Base-by-base conservation (phyloP, 2,797 vertebrate genomes). In the Aldrovandia affinis region DNA sequence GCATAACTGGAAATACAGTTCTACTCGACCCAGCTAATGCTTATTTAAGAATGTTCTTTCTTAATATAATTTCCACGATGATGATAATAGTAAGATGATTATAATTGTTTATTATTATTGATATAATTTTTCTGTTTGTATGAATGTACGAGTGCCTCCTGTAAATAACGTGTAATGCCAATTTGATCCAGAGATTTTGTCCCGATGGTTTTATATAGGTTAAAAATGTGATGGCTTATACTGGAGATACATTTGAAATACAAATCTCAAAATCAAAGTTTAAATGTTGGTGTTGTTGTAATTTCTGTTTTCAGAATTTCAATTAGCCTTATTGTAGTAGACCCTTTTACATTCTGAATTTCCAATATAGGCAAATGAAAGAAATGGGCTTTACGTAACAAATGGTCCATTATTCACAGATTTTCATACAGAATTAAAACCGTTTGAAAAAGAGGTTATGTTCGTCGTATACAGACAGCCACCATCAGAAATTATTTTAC, bases 21-120 rank as follows among this genome's bases (percentile, higher is more conserved):
- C 1, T n/a, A 77, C 22, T 22, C 20, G 6, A 44, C 39, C 3
- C 18, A 25, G 8, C 20, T 36, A 44, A 77, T 77, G 20, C 9
- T 9, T 20, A 77, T 39, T 44, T 77, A 44, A 2, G 2, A 8
- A 39, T 78, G 52, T 12, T 70, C 81, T 25, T 28, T 52, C 20
- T 61, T 42, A 77, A 55, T 63, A 63, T 85, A 28, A 81, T 61
- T 80, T 36, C 78, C 81, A 36, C 70, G 81, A 73, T 30, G 68
- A 80, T 65, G 83, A 30, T 14, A 82, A 54, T n/a, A 36, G 52
- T 85, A 63, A 65, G 63, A 10, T 85, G 57, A 82, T 28, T 81
- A 42, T 81, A 83, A 78, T 33, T 83, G 61, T 68, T 82, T 86
- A 30, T 81, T 59, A 39, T 25, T 73, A 50, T 55, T 81, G 44